Base-by-base conservation (phyloP, 2,113 vertebrate genomes). In the Eudyptes chrysolophus region DNA sequence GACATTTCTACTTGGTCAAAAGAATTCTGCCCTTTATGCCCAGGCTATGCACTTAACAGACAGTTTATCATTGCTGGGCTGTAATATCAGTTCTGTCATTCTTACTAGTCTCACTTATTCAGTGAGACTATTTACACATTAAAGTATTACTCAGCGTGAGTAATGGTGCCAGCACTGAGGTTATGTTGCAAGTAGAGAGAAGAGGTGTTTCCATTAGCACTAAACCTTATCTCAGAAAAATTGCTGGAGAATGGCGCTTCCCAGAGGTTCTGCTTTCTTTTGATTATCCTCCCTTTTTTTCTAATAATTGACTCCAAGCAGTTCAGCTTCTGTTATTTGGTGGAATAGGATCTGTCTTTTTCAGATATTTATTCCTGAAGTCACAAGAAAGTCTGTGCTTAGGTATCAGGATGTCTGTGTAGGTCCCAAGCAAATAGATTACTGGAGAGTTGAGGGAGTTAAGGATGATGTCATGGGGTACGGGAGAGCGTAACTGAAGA, bases 191-290 rank as follows among this genome's bases (percentile, higher is more conserved):
- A 90, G 83, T 60, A 75, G 70, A 92, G 64, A 92, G 44, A 40
- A 92, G n/a, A 87, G 72, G 49, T 8, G 1, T 87, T 96, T 89
- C 88, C 69, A 75, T 90, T 95, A 87, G 64, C 85, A 29, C 24
- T 94, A 93, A 90, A 78, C 64, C 72, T 95, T 81, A 92, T 89
- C 89, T 94, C 61, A 13, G 51, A 92, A 94, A 90, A 94, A 94
- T 94, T 83, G 52, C 80, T 81, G 38, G 68, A 93, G 89, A 68
- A 65, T 87, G 81, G 38, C 55, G 38, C 65, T 95, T 96, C 52
- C 48, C 72, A 84, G 61, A 93, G 81, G 29, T 93, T 87, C 72
- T 60, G 29, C 79, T 88, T 90, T 88, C 72, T 90, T 95, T 89
- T 90, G 80, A 94, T 92, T 90, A 94, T 90, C 51, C 34, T 92